phyloP scores from a whole-genome alignment of 2,113 vertebrate species.

The Rhea pennata region DNA sequence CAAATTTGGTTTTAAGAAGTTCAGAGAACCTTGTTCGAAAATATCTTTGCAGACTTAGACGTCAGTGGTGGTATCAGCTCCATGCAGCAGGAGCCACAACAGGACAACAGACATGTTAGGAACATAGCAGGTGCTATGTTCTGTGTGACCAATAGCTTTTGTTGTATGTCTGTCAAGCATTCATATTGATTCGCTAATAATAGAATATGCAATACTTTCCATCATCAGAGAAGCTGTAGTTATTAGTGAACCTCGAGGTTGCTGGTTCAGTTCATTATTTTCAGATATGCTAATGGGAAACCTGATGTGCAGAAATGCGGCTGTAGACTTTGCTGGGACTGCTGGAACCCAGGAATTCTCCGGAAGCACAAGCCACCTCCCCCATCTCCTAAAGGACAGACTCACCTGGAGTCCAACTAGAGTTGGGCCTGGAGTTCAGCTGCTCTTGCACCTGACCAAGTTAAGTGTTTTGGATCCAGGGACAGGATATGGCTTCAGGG shows the following conservation, averaged over 20 bases:
- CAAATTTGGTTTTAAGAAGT: background rate
- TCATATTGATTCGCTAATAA: slow-evolving; percentile 24
- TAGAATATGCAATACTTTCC: background rate
- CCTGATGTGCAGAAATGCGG: background rate
- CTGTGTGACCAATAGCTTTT: background rate
- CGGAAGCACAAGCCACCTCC: background rate
- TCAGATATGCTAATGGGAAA: slow-evolving; percentile 15
- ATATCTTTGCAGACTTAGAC: background rate
- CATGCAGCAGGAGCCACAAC: background rate
- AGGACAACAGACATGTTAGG: background rate
- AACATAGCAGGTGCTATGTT: background rate
- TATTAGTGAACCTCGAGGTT: slow-evolving; percentile 18
- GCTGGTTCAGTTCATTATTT: slow-evolving; percentile 22
- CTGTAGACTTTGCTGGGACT: slow-evolving; percentile 16
- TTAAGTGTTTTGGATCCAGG: background rate
- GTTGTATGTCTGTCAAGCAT: background rate
- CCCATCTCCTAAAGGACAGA: background rate
- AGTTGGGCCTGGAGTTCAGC: background rate
- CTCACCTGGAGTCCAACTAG: background rate
- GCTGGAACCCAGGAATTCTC: background rate
- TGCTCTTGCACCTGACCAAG: background rate
- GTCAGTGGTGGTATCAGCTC: background rate
- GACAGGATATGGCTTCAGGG: background rate
- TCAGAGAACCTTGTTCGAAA: background rate
- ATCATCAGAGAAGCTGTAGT: background rate